Conservation (phyloP, 1,140 invertebrate species). For the Chrysopa pallens region DNA sequence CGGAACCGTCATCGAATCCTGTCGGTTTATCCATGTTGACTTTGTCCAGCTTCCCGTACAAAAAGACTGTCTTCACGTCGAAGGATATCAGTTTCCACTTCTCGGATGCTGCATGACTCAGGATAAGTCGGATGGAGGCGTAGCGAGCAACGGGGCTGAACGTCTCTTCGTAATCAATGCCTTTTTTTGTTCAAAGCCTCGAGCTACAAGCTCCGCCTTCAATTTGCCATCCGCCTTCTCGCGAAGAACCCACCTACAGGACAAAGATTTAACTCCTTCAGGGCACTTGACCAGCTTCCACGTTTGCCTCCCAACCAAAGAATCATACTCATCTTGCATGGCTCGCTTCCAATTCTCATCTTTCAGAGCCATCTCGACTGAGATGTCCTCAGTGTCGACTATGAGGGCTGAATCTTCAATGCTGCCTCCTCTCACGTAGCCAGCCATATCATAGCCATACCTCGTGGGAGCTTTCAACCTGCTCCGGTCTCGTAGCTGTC, state of each 20-base stretch:
- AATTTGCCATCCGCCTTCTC: slow-evolving; percentile 10
- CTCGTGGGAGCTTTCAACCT: too few relatives aligned
- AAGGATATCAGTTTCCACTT: slow-evolving; percentile 11
- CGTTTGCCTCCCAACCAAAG: slow-evolving; percentile 17
- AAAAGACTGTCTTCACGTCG: slow-evolving; percentile 18
- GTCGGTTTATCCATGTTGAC: slow-evolving; percentile 13
- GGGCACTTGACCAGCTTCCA: slow-evolving; percentile 17
- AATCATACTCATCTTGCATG: slow-evolving; percentile 18
- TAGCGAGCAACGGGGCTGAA: slow-evolving; percentile 4
- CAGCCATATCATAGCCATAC: too few relatives aligned
- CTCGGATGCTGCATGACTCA: neutral
- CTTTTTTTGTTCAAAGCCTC: slow-evolving; percentile 16
- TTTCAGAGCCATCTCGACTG: neutral
- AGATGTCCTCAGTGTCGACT: neutral
- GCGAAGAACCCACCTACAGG: slow-evolving; percentile 16
- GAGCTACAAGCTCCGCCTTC: slow-evolving; percentile 16
- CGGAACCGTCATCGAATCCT: slow-evolving; percentile 6
- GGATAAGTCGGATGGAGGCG: neutral
- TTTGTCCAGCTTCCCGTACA: slow-evolving; percentile 13
- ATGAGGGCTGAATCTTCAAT: neutral
- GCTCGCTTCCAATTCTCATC: slow-evolving; percentile 14
- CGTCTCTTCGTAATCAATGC: slow-evolving; percentile 15
- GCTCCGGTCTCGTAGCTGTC: too few relatives aligned
- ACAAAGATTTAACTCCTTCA: slow-evolving; percentile 10
- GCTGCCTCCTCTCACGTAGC: too few relatives aligned